Evolutionary conservation across 2,797 vertebrate genomes (phyloP), one percentile per base, ranked within the genome.

Genomic region (Anguilla marmorata): DNA sequence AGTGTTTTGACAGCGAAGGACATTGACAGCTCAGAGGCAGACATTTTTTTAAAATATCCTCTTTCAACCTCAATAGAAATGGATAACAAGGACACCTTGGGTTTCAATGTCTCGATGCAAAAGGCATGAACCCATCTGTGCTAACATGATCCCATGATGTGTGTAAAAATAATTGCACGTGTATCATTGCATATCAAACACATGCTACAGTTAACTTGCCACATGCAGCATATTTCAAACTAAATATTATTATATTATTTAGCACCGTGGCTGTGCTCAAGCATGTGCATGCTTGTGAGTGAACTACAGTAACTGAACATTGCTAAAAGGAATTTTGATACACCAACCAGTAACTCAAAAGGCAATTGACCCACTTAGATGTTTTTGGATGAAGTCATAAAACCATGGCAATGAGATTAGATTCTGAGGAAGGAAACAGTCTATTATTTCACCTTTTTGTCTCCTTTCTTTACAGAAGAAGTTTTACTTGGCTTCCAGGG

Each of bases 1-100:
- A 37, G 30, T 19, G 72, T 58, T 84, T 85, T 85, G 83, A 85
- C 83, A 85, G 52, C 83, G 33, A 85, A 85, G 83, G 83, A 85
- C 83, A 58, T 56, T 50, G 80, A 54, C 80, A 27, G 83, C 83
- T 85, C 50, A 54, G 50, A 85, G 83, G 52, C 83, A 85, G 83
- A n/a, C n/a, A 58, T 16, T 52, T n/a, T 74, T 48, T 82, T 60
- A 6, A 52, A 19, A 58, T 85, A 27, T 85, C n/a, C 54, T 85
- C n/a, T 24, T 37, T 21, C n/a, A 58, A 52, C 50, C 27, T 54
- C n/a, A 21, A 85, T 30, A 33, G 24, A 85, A 85, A 27, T 58
- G 50, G 83, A 54, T 30, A 33, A 85, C 83, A 85, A 56, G 50
- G 50, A 85, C 50, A 85, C 52, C 83, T 33, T 85, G 83, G 50